A percentile compares a stretch with the other conserved stretches of the same genome.
These are phyloP conservation scores for Sphaeridia pumilis DNA, from an alignment of 2,888 invertebrate species.

Conservation along the genomic window DNA sequence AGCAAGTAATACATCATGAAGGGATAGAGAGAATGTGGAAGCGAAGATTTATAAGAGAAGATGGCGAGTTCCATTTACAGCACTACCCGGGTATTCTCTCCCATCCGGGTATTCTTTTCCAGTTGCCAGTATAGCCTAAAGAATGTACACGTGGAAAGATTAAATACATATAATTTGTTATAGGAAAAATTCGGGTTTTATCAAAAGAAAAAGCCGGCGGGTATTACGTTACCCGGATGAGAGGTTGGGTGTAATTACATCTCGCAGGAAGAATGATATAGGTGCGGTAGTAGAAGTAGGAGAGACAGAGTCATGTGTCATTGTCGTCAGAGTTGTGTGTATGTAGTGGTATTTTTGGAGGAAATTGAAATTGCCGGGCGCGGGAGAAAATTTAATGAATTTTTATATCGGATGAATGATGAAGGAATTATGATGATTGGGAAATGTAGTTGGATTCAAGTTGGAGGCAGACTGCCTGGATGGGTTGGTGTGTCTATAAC, in stretches of 20 bases:
- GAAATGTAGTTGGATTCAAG: too few species aligned
- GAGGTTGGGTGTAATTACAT: too few species aligned
- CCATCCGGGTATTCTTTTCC: not conserved
- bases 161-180: constrained; percentile 13
- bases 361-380: constrained; percentile 19
- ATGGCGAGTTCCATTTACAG: too few species aligned
- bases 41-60: not conserved
- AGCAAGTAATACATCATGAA: constrained; percentile 1
- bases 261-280: too few species aligned
- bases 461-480: too few species aligned
- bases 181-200: too few species aligned
- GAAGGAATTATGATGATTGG: constrained; percentile 27
- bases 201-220: too few species aligned
- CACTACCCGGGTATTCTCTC: not conserved
- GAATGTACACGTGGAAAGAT: constrained; percentile 12
- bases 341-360: not conserved
- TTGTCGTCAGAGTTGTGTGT: constrained; percentile 6
- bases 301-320: constrained; percentile 11
- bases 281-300: not conserved
- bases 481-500: too few species aligned
- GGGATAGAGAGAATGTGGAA: constrained; percentile 3
- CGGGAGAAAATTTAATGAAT: constrained; percentile 26
- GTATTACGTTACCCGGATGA: too few species aligned
- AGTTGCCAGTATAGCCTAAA: not conserved
- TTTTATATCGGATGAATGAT: constrained; percentile 28